Base-by-base conservation (phyloP, 2,113 vertebrate species). In the Leucosticte australis region DNA sequence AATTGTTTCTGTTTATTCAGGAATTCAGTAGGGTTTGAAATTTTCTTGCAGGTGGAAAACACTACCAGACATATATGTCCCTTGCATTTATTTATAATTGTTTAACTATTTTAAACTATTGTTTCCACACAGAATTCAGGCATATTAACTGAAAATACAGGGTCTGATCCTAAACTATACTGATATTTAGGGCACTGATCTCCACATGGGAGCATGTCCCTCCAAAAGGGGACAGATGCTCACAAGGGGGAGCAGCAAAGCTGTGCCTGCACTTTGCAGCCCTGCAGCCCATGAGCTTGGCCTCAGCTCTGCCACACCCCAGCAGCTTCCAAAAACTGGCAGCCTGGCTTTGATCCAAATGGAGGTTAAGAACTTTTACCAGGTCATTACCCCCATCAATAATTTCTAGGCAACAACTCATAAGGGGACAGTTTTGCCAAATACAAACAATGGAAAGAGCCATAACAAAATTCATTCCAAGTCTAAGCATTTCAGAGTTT, bases 241-340 rank as follows among this genome's bases (percentile, higher is more conserved):
- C 4, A 13, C 7, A 35, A 27, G 57, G 30, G 24, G n/a, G 20
- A 57, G 62, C 5, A 46, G 9, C 22, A 15, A 74, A 82, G 56
- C 47, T 57, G 50, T 8, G 4, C 24, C 24, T 74, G 69, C 0
- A 1, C 56, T 41, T 28, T 3, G 1, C 1, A 0, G 53, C 46
- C 37, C 55, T 65, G 68, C 49, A 47, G 35, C 3, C 30, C 33
- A 2, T 7, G 7, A 56, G 55, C 41, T 52, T 15, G 46, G 71
- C 50, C 31, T n/a, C 1, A 0, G 47, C 42, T 31, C 50, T 1
- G 0, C 50, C 50, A 31, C 21, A 42, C 8, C 5, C 35, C 44
- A 71, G 57, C 35, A 81, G 22, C 39, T 71, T 39, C 49, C 22
- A 81, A 65, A 12, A 70, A 11, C 26, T 30, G 2, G 16, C 27